These are phyloP conservation scores for Mizuhopecten yessoensis DNA, from an alignment of 1,140 invertebrate species.

Conservation along the genomic window DNA sequence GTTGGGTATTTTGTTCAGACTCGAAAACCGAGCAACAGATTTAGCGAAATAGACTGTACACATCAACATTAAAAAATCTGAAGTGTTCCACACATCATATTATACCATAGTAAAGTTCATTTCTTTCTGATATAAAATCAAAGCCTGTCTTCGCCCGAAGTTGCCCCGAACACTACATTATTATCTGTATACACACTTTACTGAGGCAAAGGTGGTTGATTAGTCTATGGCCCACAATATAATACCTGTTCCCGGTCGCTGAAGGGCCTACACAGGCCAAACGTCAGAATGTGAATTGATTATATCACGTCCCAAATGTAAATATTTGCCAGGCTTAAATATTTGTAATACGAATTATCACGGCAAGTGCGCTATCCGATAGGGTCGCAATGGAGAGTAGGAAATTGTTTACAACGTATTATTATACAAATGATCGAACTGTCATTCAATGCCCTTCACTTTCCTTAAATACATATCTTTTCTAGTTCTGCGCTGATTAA, in stretches of 20 bases:
- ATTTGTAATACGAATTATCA: constrained; percentile 14
- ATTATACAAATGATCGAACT: neutral
- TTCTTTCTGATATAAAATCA: neutral
- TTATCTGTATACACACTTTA: neutral
- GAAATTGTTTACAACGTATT: neutral
- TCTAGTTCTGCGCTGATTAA: neutral
- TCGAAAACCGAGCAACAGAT: no score
- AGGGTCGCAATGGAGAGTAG: neutral
- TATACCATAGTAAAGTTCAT: no score
- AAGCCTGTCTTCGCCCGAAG: no score
- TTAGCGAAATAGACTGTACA: no score
- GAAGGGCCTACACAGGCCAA: neutral
- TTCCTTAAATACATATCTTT: neutral
- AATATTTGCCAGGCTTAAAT: constrained; percentile 34
- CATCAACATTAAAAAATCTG: no score
- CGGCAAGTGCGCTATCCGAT: neutral
- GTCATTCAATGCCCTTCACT: neutral
- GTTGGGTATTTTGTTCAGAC: no score
- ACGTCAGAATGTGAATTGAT: constrained; percentile 22
- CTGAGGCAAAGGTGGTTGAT: neutral
- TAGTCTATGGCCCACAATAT: constrained; percentile 1
- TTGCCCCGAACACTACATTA: no score
- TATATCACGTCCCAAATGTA: constrained; percentile 6
- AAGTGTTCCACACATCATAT: no score
- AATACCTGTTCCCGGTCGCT: neutral